Evolutionary conservation across 1,140 invertebrate genomes (phyloP).

Genomic region (Leptopilina boulardi): DNA sequence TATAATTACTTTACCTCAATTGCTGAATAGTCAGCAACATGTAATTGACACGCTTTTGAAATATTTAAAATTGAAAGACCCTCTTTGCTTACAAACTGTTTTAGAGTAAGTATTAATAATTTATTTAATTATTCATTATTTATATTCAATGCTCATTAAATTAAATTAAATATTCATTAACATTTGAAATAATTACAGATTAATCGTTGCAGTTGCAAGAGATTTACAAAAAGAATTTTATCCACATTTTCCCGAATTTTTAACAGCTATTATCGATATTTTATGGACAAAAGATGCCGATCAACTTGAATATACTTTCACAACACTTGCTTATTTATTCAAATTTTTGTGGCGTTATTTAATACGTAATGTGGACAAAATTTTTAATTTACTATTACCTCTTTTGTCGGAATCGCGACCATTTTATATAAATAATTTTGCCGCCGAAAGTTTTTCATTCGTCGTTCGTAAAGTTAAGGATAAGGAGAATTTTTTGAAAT

Average conservation of each 20-base stretch:
- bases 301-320: slow-evolving; percentile 88
- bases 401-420: slow-evolving; percentile 83
- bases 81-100: slow-evolving; percentile 85
- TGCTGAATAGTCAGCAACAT: slow-evolving; percentile 86
- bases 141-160: slow-evolving; percentile 20
- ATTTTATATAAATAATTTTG: slow-evolving; percentile 92
- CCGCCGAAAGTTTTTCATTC: slow-evolving; percentile 96
- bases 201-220: slow-evolving; percentile 88
- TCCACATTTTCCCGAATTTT: slow-evolving; percentile 84
- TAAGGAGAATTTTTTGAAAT: slow-evolving; percentile 83
- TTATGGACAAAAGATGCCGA: slow-evolving; percentile 88
- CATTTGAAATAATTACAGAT: slow-evolving; percentile 76
- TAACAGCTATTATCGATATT: slow-evolving; percentile 83
- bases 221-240: slow-evolving; percentile 90
- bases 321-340: slow-evolving; percentile 91
- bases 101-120: slow-evolving; percentile 83
- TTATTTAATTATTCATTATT: slow-evolving; percentile 32
- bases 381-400: slow-evolving; percentile 86
- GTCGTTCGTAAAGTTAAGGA: slow-evolving; percentile 92
- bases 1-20: slow-evolving; percentile 86
- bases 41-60: slow-evolving; percentile 84
- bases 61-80: slow-evolving; percentile 83
- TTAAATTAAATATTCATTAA: no score
- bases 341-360: slow-evolving; percentile 91
- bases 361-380: slow-evolving; percentile 85